phyloP scores from a whole-genome alignment of 2,888 invertebrate species.

The Taenaris catops region DNA sequence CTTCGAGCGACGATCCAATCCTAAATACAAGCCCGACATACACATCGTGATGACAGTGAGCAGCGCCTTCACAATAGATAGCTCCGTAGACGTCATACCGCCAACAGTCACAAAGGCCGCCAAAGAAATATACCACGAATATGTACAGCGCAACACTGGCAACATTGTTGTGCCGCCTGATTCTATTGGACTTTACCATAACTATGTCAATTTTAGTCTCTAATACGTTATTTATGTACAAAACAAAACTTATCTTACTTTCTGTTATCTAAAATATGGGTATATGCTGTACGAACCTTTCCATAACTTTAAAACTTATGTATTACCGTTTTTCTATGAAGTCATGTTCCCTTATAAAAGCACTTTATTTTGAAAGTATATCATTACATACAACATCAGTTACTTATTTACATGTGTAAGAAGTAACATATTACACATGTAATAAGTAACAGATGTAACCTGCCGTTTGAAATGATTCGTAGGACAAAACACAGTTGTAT shows the following conservation, averaged over 20 bases:
- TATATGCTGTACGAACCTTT: too few relatives aligned
- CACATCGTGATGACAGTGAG: slow-evolving; percentile 80
- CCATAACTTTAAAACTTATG: too few relatives aligned
- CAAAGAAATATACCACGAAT: slow-evolving; percentile 84
- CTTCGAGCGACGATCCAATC: slow-evolving; percentile 82
- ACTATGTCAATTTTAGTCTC: slow-evolving; percentile 52
- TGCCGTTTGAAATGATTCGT: slow-evolving; percentile 16
- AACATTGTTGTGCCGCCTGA: slow-evolving; percentile 46
- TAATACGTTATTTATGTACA: too few relatives aligned
- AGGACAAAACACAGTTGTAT: slow-evolving; percentile 12
- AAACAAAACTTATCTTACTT: too few relatives aligned
- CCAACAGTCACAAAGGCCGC: slow-evolving; percentile 83
- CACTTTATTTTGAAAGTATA: too few relatives aligned
- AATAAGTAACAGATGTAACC: too few relatives aligned
- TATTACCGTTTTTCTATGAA: too few relatives aligned
- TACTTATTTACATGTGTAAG: too few relatives aligned
- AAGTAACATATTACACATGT: too few relatives aligned
- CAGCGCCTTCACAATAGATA: slow-evolving; percentile 83
- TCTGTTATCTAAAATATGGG: too few relatives aligned
- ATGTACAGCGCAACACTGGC: slow-evolving; percentile 81
- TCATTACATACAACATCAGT: too few relatives aligned
- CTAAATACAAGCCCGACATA: slow-evolving; percentile 63
- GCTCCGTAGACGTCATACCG: slow-evolving; percentile 81
- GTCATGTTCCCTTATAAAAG: too few relatives aligned
- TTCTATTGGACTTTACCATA: slow-evolving; percentile 44